Percentiles rank a stretch among this genome's conserved stretches.
Conservation (phyloP, 2,888 invertebrate species). For the Caradrina clavipalpis region DNA sequence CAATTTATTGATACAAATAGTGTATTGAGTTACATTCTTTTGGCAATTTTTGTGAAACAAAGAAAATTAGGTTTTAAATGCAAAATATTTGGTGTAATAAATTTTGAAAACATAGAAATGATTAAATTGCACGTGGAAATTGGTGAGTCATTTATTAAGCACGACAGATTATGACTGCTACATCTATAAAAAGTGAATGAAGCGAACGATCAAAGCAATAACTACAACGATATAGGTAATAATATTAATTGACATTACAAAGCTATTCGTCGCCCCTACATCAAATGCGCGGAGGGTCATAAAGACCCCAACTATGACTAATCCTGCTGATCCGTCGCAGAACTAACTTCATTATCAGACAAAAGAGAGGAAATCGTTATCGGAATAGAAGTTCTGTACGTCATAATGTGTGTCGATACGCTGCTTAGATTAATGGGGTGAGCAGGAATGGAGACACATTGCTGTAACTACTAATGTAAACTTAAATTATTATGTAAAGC, state of each 20-base stretch:
- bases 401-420: conserved; percentile 53
- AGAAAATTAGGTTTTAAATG: too few relatives aligned
- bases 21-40: background rate
- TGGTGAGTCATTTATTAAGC: too few relatives aligned
- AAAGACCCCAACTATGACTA: conserved; percentile 47
- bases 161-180: too few relatives aligned
- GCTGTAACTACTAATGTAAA: background rate
- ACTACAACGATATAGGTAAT: background rate
- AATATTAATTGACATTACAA: conserved; percentile 44
- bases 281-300: conserved; percentile 44
- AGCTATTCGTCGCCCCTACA: conserved; percentile 45
- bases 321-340: conserved; percentile 51
- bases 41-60: background rate
- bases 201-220: conserved; percentile 30
- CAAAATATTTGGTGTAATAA: too few relatives aligned
- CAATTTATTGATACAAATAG: background rate
- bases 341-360: conserved; percentile 57
- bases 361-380: conserved; percentile 56
- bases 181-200: too few relatives aligned
- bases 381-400: conserved; percentile 44
- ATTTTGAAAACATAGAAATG: too few relatives aligned
- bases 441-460: conserved; percentile 22
- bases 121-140: too few relatives aligned
- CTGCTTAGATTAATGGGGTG: conserved; percentile 47
- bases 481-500: background rate